phyloP scores from a whole-genome alignment of 2,888 invertebrate genomes.

The Ophion ventricosus region DNA sequence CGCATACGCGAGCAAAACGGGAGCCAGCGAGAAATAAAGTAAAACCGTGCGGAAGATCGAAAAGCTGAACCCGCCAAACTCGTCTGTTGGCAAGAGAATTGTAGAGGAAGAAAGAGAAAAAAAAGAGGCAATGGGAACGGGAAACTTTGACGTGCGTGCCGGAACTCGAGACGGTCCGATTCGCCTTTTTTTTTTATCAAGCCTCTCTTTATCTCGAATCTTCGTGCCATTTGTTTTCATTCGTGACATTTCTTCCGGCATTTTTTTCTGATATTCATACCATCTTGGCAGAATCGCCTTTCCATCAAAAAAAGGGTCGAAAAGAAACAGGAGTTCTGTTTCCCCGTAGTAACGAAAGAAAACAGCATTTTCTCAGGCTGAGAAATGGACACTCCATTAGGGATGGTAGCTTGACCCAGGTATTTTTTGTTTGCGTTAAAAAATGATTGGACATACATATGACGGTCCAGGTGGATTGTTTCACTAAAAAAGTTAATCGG shows the following conservation, averaged over 20 bases:
- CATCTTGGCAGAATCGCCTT: background rate
- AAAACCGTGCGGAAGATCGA: conserved; percentile 29
- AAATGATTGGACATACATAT: too few species aligned
- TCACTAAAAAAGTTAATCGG: too few species aligned
- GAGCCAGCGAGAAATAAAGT: conserved; percentile 26
- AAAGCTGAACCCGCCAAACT: conserved; percentile 59
- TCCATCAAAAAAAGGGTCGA: background rate
- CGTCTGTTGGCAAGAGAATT: conserved; percentile 45
- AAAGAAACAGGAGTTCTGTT: background rate
- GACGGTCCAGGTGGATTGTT: too few species aligned
- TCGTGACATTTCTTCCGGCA: background rate
- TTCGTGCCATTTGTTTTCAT: conserved; percentile 9
- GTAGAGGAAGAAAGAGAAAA: conserved; percentile 3
- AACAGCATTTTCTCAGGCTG: background rate
- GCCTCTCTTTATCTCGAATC: conserved; percentile 20
- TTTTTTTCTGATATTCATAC: background rate
- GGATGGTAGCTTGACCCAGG: too few species aligned
- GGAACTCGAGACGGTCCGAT: conserved; percentile 49
- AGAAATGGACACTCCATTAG: too few species aligned
- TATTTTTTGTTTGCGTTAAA: too few species aligned
- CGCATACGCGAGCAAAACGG: conserved; percentile 23
- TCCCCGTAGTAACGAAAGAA: background rate
- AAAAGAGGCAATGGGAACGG: conserved; percentile 12
- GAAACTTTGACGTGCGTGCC: conserved; percentile 59
- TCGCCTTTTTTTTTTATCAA: conserved; percentile 31